Conservation (phyloP, 2,797 vertebrate genomes). For the Hippoglossus hippoglossus region DNA sequence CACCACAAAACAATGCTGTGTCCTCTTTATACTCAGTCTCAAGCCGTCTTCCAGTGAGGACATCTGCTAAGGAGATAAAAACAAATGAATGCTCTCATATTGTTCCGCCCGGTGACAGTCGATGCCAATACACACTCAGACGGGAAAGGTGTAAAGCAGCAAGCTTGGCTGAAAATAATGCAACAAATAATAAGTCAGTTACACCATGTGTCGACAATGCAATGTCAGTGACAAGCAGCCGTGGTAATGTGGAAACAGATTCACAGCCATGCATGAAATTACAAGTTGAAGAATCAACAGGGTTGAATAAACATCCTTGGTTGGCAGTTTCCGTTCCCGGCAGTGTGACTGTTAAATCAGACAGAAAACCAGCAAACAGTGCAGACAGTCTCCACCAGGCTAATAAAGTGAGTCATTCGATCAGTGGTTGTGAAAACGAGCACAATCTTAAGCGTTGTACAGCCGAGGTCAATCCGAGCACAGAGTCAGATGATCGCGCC, state of each 20-base stretch:
- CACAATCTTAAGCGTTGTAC: conserved; percentile 14
- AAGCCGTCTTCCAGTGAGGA: conserved; percentile 27
- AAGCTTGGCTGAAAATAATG: conserved; percentile 24
- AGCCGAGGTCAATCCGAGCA: conserved; percentile 41
- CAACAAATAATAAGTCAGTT: neutral
- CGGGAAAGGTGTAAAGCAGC: conserved; percentile 27
- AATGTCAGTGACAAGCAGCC: conserved; percentile 7
- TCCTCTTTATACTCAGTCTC: conserved; percentile 32
- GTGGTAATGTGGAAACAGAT: conserved; percentile 37
- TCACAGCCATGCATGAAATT: conserved; percentile 31
- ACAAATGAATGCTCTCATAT: conserved; percentile 11
- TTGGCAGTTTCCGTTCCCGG: conserved; percentile 26
- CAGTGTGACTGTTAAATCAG: conserved; percentile 12
- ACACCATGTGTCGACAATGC: conserved; percentile 19
- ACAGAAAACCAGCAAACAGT: conserved; percentile 16
- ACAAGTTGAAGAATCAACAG: conserved; percentile 29
- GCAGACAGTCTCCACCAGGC: neutral
- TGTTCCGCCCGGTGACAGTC: conserved; percentile 13
- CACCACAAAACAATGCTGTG: conserved; percentile 24
- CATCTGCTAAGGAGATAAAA: conserved; percentile 27
- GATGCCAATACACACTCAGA: conserved; percentile 2
- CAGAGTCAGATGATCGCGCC: conserved; percentile 43
- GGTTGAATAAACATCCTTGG: conserved; percentile 20
- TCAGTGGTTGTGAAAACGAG: conserved; percentile 25
- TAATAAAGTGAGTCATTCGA: conserved; percentile 10